Base-by-base conservation (phyloP, 2,797 vertebrate genomes). In the Anableps anableps region DNA sequence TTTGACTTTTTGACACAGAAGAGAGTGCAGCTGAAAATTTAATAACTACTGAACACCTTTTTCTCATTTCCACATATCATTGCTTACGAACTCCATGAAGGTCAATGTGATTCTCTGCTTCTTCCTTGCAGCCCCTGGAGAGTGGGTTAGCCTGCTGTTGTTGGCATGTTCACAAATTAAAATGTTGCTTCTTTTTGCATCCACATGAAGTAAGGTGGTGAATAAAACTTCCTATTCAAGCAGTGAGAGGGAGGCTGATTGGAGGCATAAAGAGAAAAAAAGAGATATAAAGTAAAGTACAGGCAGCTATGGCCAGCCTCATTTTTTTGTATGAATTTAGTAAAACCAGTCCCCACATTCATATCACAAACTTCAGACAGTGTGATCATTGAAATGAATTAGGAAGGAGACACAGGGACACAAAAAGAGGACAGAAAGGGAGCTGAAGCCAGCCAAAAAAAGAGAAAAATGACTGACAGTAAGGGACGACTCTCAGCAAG, bases 111-210 rank as follows among this genome's bases (percentile, higher is more conserved):
- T 84, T 82, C 85, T 43, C 73, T 17, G 34, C 78, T 81, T 83
- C 79, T 74, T 76, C 75, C 75, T 34, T 8, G 34, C 23, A 47
- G 72, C 45, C 77, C 79, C 86, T 3, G 19, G 82, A 82, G 88
- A 84, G 68, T 11, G 68, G 8, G 23, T 41, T 58, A 4, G 48
- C 66, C 80, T 81, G 85, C 84, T 78, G 80, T 78, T 84, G 81
- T 80, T 91, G 81, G 81, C 83, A 83, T 80, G 84, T 84, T 87
- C 85, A 81, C 84, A 89, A 85, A 91, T 92, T 84, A 89, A 91
- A 91, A 85, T 23, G 70, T 77, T 78, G 68, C 74, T 74, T 36
- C 34, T 66, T 77, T 77, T 83, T 51, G 29, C 68, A 79, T 81
- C 80, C 17, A 36, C 72, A 77, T 21, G n/a, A 50, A 17, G 45